Base-by-base conservation (phyloP, 2,888 invertebrate species). In the Bombylius discolor region DNA sequence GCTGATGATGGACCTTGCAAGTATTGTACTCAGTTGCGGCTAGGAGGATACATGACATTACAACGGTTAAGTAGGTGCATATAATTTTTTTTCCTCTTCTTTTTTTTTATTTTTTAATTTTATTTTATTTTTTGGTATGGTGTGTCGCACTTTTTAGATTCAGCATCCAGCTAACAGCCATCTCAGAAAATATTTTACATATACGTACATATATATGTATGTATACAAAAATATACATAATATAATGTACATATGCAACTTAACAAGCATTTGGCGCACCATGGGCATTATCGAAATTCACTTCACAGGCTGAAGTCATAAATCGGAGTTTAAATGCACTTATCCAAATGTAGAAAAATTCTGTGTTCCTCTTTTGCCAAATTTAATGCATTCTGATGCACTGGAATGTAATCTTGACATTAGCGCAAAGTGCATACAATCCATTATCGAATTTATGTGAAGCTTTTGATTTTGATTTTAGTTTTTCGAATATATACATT, bases 281-380 rank as follows among this genome's bases (percentile, higher is more conserved):
- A 47, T 23, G 47, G 11, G 47, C 47, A 47, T 31, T 47, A 31
- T 14, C n/a, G 23, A 47, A 47, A 47, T 47, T 31, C 47, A 23
- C 47, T 14, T 47, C n/a, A 14, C 31, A 23, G 47, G 46, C 44
- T 52, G 45, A 44, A 33, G 52, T 34, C 52, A 52, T 52, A 52
- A 52, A 52, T 52, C 46, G 45, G 45, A 52, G 33, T 34, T 33
- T 52, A 44, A 52, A 45, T 45, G 52, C 52, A 45, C 45, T 52
- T 46, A 52, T 23, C 46, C 32, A 42, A 45, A 42, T 42, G 39
- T 42, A 42, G 39, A 42, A 11, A 42, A 42, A 42, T 42, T 42
- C 39, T 42, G 39, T 42, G 39, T 42, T 42, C 39, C 11, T 42
- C 39, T 42, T 42, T 42, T 42, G 12, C 39, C 39, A 42, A 42